phyloP scores from a whole-genome alignment of 2,113 vertebrate genomes.

The Anguilla japonica region DNA sequence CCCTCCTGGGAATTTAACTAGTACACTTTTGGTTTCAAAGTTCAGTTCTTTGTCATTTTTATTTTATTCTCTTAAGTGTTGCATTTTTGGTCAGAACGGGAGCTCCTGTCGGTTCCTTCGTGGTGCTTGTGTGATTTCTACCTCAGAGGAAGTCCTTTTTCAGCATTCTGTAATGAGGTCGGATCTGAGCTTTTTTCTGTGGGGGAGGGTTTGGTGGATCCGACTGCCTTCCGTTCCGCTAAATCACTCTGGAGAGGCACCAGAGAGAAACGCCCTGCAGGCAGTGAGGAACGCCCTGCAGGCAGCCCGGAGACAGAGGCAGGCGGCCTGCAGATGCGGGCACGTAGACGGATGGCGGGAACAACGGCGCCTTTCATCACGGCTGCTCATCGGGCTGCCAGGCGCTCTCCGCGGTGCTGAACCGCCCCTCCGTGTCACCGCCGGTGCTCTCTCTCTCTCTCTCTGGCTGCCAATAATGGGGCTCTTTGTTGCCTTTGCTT shows the following conservation, averaged over 20 bases:
- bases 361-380: not conserved
- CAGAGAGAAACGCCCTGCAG: not conserved
- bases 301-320: not conserved
- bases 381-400: not conserved
- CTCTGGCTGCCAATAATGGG: not conserved
- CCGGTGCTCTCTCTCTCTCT: not conserved
- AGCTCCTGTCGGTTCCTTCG: not conserved
- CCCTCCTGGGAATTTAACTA: not conserved
- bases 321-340: not conserved
- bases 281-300: not conserved
- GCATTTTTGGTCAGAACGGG: not conserved
- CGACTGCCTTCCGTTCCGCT: not conserved
- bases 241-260: not conserved
- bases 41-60: not conserved
- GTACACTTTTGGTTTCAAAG: not conserved
- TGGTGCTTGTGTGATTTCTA: not conserved
- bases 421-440: not conserved
- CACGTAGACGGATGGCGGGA: not conserved
- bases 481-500: conserved; percentile 25
- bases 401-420: not conserved
- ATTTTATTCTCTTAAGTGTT: not conserved
- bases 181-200: not conserved
- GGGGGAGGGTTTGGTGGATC: not conserved
- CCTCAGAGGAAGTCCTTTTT: not conserved
- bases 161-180: not conserved